Evolutionary conservation across 1,140 invertebrate genomes (phyloP), one percentile per base, ranked within the genome.

Genomic region (Drosophila rhopaloa): DNA sequence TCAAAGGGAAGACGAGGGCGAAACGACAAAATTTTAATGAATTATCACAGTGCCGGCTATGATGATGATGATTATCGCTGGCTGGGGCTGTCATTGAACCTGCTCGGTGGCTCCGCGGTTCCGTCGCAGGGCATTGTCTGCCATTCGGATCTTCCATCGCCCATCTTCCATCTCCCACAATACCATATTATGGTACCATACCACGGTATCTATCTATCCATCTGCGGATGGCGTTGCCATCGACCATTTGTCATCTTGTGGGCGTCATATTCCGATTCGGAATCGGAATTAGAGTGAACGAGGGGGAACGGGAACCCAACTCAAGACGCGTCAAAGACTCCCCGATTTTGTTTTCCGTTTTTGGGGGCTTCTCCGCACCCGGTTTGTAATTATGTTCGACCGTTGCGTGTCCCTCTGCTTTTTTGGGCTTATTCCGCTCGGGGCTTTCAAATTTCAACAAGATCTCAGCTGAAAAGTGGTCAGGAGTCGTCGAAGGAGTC

Each of bases 361-460:
- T 61, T 29, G 53, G 62, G 35, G 29, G 32, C 47, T 32, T 50
- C 47, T 50, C n/a, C 47, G 24, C 47, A n/a, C 27, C 44, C 16
- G 50, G 19, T 58, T 55, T 55, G 68, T 74, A 74, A 74, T 74
- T 74, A 74, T 63, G 41, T 74, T 62, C 55, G 46, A 72, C 54
- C 38, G 46, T 41, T 51, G 71, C 50, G 60, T 71, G 51, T 50
- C 55, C 1, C 9, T 27, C 47, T 14, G 13, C 16, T 46, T 46
- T 62, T 55, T 55, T 16, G 27, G 40, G 24, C 16, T 7, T 40
- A 19, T 32, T 32, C 11, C 38, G 74, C 79, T 71, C 29, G 44
- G 32, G 72, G 81, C 81, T 56, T 40, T 44, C 46, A 66, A 75
- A 72, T 76, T 83, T 83, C 81, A 83, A 83, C 81, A 84, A 80